phyloP scores from a whole-genome alignment of 2,888 invertebrate genomes.

The Erebia ligea region DNA sequence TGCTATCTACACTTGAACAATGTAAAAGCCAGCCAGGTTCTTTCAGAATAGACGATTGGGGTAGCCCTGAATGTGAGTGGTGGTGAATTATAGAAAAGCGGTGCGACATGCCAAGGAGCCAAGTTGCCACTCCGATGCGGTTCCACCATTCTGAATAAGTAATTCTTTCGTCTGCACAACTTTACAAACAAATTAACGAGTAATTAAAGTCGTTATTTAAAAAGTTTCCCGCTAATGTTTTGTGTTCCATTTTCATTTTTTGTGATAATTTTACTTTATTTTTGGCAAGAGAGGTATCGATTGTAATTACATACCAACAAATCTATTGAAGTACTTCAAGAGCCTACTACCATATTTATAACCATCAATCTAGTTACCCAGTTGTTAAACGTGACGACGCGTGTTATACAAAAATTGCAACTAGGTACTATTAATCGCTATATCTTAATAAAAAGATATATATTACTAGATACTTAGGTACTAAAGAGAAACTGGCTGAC shows the following conservation, averaged over 20 bases:
- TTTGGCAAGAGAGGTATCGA: too few relatives aligned
- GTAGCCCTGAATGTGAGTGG: slow-evolving; percentile 30
- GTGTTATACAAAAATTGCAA: too few relatives aligned
- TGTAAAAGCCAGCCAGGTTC: not conserved
- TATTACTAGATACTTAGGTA: too few relatives aligned
- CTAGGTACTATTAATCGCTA: too few relatives aligned
- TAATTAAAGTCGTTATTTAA: slow-evolving; percentile 72
- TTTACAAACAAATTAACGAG: slow-evolving; percentile 82
- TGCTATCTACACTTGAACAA: not conserved
- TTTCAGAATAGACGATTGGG: not conserved
- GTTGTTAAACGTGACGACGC: too few relatives aligned
- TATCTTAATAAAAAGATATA: too few relatives aligned
- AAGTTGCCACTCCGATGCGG: slow-evolving; percentile 60
- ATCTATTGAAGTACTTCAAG: too few relatives aligned
- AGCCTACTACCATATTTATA: too few relatives aligned
- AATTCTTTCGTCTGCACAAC: slow-evolving; percentile 80
- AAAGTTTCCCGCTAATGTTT: not conserved
- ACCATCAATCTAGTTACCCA: too few relatives aligned
- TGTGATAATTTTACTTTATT: not conserved
- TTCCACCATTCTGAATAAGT: slow-evolving; percentile 75
- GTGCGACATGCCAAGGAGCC: slow-evolving; percentile 65
- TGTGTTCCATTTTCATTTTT: not conserved
- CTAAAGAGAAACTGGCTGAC: too few relatives aligned
- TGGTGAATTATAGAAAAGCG: slow-evolving; percentile 73
- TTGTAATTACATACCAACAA: too few relatives aligned